Conservation (phyloP, 2,888 invertebrate genomes). For the Tachina fera region DNA sequence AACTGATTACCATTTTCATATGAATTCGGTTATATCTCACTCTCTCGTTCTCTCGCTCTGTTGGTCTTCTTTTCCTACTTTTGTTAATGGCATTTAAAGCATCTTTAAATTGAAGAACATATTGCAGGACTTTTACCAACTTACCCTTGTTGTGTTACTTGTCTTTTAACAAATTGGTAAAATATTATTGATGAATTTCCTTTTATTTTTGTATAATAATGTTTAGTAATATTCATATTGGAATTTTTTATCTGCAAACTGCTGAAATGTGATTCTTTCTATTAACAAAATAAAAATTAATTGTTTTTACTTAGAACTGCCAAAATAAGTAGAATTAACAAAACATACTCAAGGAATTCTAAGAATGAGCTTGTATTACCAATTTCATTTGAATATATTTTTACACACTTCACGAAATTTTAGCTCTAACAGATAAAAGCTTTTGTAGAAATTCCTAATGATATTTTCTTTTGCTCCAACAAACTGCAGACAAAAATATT, state of each 20-base stretch:
- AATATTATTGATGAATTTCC: slow-evolving; percentile 55
- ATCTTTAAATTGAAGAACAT: slow-evolving; percentile 36
- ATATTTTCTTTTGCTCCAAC: too few species aligned
- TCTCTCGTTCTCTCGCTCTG: not conserved
- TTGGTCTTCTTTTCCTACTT: not conserved
- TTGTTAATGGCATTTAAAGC: slow-evolving; percentile 10
- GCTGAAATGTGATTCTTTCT: not conserved
- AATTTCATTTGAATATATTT: too few species aligned
- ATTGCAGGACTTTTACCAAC: slow-evolving; percentile 31
- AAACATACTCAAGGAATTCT: too few species aligned
- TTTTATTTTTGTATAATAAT: not conserved
- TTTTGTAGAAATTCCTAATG: too few species aligned
- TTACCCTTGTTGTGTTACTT: slow-evolving; percentile 32
- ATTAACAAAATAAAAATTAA: slow-evolving; percentile 49
- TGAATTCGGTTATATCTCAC: not conserved
- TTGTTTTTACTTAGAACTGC: too few species aligned
- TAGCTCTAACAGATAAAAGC: too few species aligned
- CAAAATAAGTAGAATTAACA: too few species aligned
- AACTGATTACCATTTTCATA: slow-evolving; percentile 69
- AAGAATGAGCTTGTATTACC: too few species aligned
- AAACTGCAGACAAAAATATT: too few species aligned
- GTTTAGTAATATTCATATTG: slow-evolving; percentile 53
- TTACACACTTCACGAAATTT: too few species aligned
- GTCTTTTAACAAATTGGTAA: slow-evolving; percentile 53
- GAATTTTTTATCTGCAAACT: slow-evolving; percentile 5